Evolutionary conservation across 2,888 invertebrate genomes (phyloP).

Genomic region (Deroplatys truncata): DNA sequence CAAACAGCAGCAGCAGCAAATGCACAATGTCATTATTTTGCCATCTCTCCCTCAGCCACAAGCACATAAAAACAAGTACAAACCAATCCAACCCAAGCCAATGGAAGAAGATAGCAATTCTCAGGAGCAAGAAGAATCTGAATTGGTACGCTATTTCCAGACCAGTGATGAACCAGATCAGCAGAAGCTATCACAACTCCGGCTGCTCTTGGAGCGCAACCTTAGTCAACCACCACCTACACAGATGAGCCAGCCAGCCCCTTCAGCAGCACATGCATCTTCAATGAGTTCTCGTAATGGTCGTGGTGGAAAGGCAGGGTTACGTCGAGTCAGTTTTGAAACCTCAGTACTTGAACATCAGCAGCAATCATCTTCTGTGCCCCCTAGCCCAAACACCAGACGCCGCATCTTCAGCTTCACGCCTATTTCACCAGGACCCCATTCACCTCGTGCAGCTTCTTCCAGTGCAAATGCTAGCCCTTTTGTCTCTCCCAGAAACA

Average conservation of each 20-base stretch:
- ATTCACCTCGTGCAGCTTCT: slow-evolving; percentile 56
- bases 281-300: neutral
- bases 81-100: slow-evolving; percentile 50
- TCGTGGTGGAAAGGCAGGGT: neutral
- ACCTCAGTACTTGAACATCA: slow-evolving; percentile 40
- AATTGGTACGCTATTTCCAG: slow-evolving; percentile 77
- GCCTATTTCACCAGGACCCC: slow-evolving; percentile 78
- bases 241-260: neutral
- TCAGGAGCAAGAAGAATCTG: slow-evolving; percentile 73
- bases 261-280: neutral
- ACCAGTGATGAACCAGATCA: slow-evolving; percentile 22
- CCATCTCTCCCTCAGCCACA: slow-evolving; percentile 51
- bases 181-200: slow-evolving; percentile 68
- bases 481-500: slow-evolving; percentile 77
- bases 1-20: neutral
- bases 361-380: slow-evolving; percentile 45
- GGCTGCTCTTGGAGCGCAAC: slow-evolving; percentile 66
- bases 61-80: slow-evolving; percentile 48
- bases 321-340: slow-evolving; percentile 56
- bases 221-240: slow-evolving; percentile 45
- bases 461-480: slow-evolving; percentile 71
- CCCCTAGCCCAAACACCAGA: slow-evolving; percentile 71
- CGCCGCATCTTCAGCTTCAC: slow-evolving; percentile 80
- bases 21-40: slow-evolving; percentile 39
- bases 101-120: slow-evolving; percentile 57